phyloP scores from a whole-genome alignment of 2,797 vertebrate species.

The Vireo griseus region DNA sequence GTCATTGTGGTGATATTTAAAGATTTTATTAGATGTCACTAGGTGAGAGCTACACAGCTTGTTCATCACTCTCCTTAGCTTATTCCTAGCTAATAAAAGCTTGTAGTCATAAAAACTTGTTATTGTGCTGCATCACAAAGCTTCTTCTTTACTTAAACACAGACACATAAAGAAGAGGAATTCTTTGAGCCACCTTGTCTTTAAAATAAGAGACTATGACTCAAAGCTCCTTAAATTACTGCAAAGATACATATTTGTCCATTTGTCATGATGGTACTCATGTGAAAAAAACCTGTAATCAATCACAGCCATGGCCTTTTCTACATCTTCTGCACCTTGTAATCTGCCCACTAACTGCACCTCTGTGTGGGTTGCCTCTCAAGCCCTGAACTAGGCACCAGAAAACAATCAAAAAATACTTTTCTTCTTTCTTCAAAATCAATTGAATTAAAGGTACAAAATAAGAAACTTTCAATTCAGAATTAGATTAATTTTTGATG shows the following conservation, averaged over 20 bases:
- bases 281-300: not conserved
- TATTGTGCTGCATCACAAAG: not conserved
- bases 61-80: not conserved
- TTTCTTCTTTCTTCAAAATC: not conserved
- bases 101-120: not conserved
- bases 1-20: not conserved
- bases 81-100: not conserved
- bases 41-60: not conserved
- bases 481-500: not conserved
- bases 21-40: not conserved
- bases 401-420: not conserved
- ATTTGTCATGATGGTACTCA: not conserved
- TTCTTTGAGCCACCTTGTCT: not conserved
- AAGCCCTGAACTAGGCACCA: not conserved
- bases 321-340: not conserved
- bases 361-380: not conserved
- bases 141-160: not conserved
- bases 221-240: not conserved
- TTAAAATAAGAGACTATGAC: not conserved
- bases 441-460: not conserved
- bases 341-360: not conserved
- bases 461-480: not conserved
- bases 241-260: not conserved
- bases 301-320: not conserved
- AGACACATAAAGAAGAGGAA: not conserved